Evolutionary conservation across 2,888 invertebrate genomes (phyloP).

Genomic region (Hipparchia sbordonii): DNA sequence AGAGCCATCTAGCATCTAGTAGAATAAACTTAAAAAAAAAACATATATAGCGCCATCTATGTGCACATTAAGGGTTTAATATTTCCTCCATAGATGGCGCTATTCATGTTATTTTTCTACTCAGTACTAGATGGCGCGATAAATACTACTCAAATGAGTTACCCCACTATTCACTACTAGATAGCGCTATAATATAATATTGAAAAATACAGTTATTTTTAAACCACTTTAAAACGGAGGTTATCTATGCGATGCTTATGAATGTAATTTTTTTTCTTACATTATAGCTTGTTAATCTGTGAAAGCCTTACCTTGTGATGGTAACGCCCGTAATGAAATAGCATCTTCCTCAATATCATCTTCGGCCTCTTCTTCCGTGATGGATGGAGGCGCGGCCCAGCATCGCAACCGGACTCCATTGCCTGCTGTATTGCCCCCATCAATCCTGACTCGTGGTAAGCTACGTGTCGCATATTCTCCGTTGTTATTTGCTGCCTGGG

Average conservation of each 20-base stretch:
- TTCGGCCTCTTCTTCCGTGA: slow-evolving; percentile 86
- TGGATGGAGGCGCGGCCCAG: slow-evolving; percentile 86
- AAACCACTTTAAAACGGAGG: too few relatives aligned
- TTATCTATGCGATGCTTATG: too few relatives aligned
- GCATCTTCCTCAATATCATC: slow-evolving; percentile 84
- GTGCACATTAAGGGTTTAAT: not conserved
- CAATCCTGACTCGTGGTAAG: slow-evolving; percentile 86
- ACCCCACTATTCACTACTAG: not conserved
- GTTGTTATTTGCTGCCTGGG: slow-evolving; percentile 67
- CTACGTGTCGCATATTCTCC: slow-evolving; percentile 73
- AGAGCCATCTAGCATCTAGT: slow-evolving; percentile 52
- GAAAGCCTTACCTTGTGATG: slow-evolving; percentile 77
- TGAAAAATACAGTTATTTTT: not conserved
- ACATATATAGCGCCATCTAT: not conserved
- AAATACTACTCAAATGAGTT: too few relatives aligned
- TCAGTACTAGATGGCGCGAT: slow-evolving; percentile 54
- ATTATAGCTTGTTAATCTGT: not conserved
- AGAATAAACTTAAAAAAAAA: slow-evolving; percentile 25
- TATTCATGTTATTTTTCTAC: slow-evolving; percentile 15
- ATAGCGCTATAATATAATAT: not conserved
- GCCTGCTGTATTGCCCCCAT: slow-evolving; percentile 84
- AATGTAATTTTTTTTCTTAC: too few relatives aligned
- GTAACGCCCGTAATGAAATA: slow-evolving; percentile 85
- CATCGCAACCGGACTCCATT: slow-evolving; percentile 84
- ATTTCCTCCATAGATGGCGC: slow-evolving; percentile 4